Percentiles rank a stretch among this genome's conserved stretches.
These are phyloP conservation scores for Hydrolagus affinis DNA, from an alignment of 2,113 vertebrate genomes.

Conservation along the genomic window DNA sequence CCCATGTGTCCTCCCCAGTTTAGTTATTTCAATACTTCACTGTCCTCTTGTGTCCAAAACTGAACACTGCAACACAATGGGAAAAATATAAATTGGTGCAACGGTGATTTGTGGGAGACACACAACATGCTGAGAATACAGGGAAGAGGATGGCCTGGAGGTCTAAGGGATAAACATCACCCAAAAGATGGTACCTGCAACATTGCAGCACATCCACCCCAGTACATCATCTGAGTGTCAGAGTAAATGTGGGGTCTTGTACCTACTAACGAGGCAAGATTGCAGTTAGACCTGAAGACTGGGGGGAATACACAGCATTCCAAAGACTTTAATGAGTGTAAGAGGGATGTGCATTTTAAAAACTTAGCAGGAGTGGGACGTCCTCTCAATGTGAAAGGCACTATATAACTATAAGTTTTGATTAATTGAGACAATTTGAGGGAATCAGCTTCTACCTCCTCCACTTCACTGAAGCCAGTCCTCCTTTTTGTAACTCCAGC, in stretches of 20 bases:
- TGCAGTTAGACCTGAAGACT: background rate
- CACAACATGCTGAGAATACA: too few species aligned
- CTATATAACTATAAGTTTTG: too few species aligned
- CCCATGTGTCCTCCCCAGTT: too few species aligned
- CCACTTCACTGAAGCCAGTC: conserved; percentile 54
- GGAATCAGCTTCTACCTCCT: conserved; percentile 50
- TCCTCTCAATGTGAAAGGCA: too few species aligned
- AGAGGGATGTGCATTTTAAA: background rate
- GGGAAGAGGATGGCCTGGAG: too few species aligned
- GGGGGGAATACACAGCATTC: background rate
- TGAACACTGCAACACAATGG: background rate
- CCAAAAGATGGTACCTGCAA: background rate
- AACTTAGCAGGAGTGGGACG: background rate
- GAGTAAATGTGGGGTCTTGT: too few species aligned
- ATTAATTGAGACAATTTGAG: conserved; percentile 34
- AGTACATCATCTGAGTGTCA: background rate
- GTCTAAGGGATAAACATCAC: background rate
- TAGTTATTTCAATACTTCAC: background rate
- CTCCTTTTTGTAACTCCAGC: conserved; percentile 52
- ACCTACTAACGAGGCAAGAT: too few species aligned
- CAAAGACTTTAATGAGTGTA: background rate
- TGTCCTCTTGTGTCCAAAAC: background rate
- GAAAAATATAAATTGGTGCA: background rate
- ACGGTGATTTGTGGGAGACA: background rate
- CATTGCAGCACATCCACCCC: background rate